Evolutionary conservation across 2,888 invertebrate species (phyloP).

Genomic region (Tenthredo notha): DNA sequence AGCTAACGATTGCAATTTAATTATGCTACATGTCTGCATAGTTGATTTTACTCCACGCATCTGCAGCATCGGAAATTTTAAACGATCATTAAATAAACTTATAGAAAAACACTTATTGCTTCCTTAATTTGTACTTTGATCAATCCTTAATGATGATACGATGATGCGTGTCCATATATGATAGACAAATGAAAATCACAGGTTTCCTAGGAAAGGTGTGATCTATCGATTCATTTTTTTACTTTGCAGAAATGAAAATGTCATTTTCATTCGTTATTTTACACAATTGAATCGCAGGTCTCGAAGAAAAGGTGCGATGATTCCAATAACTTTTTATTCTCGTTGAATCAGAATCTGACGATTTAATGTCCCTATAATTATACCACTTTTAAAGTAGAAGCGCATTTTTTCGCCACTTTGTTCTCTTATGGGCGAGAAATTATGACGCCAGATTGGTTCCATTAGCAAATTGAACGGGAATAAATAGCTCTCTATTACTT

Average conservation of each 20-base stretch:
- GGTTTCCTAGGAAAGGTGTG: not conserved
- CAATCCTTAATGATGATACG: not conserved
- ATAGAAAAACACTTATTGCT: not conserved
- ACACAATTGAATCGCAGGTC: constrained; percentile 21
- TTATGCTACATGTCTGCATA: not conserved
- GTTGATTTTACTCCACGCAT: not conserved
- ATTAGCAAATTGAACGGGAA: constrained; percentile 32
- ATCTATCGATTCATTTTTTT: not conserved
- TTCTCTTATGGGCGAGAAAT: not conserved
- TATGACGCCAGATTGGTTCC: not conserved
- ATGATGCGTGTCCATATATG: no score
- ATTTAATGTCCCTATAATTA: constrained; percentile 29
- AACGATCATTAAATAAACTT: not conserved
- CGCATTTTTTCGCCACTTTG: not conserved
- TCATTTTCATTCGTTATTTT: not conserved
- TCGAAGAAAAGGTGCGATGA: constrained; percentile 40
- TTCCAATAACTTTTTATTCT: not conserved
- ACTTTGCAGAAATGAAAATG: not conserved
- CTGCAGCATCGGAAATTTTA: not conserved
- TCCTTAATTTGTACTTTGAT: not conserved
- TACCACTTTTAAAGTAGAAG: not conserved
- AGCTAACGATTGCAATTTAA: not conserved
- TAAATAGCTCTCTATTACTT: not conserved
- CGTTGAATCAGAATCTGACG: not conserved
- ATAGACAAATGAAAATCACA: not conserved